phyloP scores from a whole-genome alignment of 2,797 vertebrate species.

The Holocentrus rufus region DNA sequence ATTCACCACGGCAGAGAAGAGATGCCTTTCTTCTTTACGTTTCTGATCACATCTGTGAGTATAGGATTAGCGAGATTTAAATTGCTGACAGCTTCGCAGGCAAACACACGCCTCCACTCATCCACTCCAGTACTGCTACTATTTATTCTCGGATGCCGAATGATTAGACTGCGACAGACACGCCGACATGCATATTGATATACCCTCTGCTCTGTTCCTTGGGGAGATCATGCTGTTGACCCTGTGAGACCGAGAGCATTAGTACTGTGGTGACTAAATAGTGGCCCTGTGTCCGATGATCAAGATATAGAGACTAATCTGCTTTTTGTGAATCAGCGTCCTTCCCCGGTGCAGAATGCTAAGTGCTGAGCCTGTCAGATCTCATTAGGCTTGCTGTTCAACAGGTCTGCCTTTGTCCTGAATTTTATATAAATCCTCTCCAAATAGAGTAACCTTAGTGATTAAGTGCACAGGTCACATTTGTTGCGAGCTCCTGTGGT shows the following conservation, averaged over 20 bases:
- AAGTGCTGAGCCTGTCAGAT: conserved; percentile 52
- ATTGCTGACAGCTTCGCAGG: conserved; percentile 1
- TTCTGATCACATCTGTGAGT: background rate
- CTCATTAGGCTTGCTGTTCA: conserved; percentile 55
- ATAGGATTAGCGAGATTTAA: background rate
- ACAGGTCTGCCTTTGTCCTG: conserved; percentile 61
- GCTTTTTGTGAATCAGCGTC: conserved; percentile 39
- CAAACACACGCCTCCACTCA: conserved; percentile 18
- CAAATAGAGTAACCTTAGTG: conserved; percentile 21
- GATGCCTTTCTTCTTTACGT: background rate
- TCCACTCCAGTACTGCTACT: conserved; percentile 14
- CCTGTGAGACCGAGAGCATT: conserved; percentile 20
- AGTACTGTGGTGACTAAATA: conserved; percentile 20
- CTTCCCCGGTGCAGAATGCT: conserved; percentile 31
- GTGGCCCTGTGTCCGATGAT: conserved; percentile 23
- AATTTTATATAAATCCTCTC: conserved; percentile 62
- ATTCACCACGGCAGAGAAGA: background rate
- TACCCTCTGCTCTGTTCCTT: conserved; percentile 1
- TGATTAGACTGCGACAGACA: conserved; percentile 32
- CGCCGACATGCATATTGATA: conserved; percentile 14
- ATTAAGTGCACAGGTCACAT: conserved; percentile 13
- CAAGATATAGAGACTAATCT: conserved; percentile 29
- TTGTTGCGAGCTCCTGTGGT: conserved; percentile 10
- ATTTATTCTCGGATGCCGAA: conserved; percentile 25
- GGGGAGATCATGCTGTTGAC: conserved; percentile 23